Evolutionary conservation across 2,113 vertebrate genomes (phyloP), one percentile per base, ranked within the genome.

Genomic region (Ictidomys tridecemlineatus): DNA sequence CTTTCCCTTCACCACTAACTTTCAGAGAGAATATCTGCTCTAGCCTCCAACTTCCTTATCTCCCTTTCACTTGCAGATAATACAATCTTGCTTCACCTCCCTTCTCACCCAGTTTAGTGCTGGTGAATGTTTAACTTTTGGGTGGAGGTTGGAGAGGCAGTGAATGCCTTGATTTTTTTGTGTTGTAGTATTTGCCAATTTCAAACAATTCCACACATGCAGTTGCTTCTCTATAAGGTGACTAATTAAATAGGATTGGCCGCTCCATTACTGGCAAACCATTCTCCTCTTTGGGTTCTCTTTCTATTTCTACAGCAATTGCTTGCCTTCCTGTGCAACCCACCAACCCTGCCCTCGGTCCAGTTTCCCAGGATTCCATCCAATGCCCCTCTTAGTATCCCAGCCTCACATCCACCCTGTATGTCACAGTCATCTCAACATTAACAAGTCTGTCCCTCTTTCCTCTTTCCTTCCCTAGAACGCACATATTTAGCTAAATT

Each of bases 351-450:
- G 51, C 7, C 4, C 24, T 24, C 12, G 8, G 11, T 14, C 13
- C 13, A 22, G 34, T 2, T 53, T n/a, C 34, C 77, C 32, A 14
- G 69, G 37, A 17, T 34, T 53, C 10, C 28, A 51, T 48, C 26
- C 34, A 53, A 24, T n/a, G 45, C 7, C 37, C 30, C 18, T 34
- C n/a, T 53, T 14, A 37, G n/a, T 37, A 56, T 34, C 70, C 28
- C 48, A 45, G 10, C 37, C 65, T 79, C 53, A 42, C 1, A 2
- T 45, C 45, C 2, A 0, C 13, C 11, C 63, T 17, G 16, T 0
- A 14, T 7, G 11, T 30, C 17, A 4, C 56, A 73, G 69, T 34
- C 26, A 45, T 7, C 30, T 4, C 61, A 26, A 12, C 24, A 5
- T 53, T n/a, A 63, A 16, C 2, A 13, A 51, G 34, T 30, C 53